These are phyloP conservation scores for Spisula subtruncata DNA, from an alignment of 2,888 invertebrate species.

Conservation along the genomic window DNA sequence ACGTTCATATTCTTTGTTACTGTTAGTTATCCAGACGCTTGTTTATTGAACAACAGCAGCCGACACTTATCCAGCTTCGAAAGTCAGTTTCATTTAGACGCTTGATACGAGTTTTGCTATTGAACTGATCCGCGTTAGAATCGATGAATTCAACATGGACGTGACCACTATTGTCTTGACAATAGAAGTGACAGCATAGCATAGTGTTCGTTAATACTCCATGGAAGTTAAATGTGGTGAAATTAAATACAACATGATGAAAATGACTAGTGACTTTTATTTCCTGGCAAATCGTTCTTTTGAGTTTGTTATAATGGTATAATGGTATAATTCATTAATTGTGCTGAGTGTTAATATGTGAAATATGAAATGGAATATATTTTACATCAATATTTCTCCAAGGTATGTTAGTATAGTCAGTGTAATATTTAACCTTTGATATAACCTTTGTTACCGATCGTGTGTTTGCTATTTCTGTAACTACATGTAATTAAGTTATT, in stretches of 20 bases:
- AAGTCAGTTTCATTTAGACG: constrained; percentile 1
- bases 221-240: constrained; percentile 23
- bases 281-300: background rate
- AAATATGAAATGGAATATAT: background rate
- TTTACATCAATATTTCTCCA: background rate
- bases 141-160: background rate
- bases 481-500: background rate
- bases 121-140: background rate
- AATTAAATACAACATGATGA: background rate
- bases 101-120: background rate
- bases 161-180: background rate
- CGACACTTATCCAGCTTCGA: constrained; percentile 17
- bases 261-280: background rate
- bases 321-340: background rate
- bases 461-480: background rate
- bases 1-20: constrained; percentile 16
- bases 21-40: constrained; percentile 27
- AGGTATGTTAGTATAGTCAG: background rate
- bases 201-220: background rate
- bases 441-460: background rate
- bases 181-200: background rate
- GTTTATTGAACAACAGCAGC: constrained; percentile 16
- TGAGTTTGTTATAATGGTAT: background rate
- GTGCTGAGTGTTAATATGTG: background rate
- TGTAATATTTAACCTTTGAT: background rate